phyloP scores from a whole-genome alignment of 2,797 vertebrate species.

The Selene dorsalis region DNA sequence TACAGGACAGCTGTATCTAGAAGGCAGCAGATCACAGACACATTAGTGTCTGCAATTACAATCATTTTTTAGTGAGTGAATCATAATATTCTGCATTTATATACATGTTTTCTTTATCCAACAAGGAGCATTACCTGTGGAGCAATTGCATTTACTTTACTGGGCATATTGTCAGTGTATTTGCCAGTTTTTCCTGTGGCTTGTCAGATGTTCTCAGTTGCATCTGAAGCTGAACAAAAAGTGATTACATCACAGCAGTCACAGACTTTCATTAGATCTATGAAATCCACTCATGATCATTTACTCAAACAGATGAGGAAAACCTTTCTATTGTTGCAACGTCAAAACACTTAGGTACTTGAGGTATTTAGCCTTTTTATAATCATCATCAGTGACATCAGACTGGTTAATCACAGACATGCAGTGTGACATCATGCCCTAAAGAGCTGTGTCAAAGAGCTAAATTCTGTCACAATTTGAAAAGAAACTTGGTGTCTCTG shows the following conservation, averaged over 20 bases:
- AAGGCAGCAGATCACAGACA: neutral
- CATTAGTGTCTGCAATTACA: neutral
- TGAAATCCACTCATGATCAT: neutral
- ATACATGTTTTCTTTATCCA: conserved; percentile 6
- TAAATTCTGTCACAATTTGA: neutral
- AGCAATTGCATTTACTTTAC: conserved; percentile 4
- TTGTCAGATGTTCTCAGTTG: conserved; percentile 46
- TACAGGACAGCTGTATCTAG: neutral
- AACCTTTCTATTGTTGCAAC: neutral
- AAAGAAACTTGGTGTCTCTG: neutral
- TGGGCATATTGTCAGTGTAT: no score
- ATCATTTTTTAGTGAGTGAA: neutral
- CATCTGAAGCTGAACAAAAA: conserved; percentile 13
- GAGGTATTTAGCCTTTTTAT: no score
- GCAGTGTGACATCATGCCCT: neutral
- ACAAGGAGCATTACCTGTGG: neutral
- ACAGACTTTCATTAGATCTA: neutral
- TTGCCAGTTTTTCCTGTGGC: conserved; percentile 3
- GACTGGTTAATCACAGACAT: neutral
- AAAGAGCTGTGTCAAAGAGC: no score
- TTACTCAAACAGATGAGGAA: neutral
- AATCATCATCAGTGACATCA: neutral
- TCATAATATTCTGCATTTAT: conserved; percentile 8
- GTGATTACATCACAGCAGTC: conserved; percentile 46
- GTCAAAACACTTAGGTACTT: no score